These are phyloP conservation scores for Lepidostoma basale DNA, from an alignment of 1,140 invertebrate species.

Conservation along the genomic window DNA sequence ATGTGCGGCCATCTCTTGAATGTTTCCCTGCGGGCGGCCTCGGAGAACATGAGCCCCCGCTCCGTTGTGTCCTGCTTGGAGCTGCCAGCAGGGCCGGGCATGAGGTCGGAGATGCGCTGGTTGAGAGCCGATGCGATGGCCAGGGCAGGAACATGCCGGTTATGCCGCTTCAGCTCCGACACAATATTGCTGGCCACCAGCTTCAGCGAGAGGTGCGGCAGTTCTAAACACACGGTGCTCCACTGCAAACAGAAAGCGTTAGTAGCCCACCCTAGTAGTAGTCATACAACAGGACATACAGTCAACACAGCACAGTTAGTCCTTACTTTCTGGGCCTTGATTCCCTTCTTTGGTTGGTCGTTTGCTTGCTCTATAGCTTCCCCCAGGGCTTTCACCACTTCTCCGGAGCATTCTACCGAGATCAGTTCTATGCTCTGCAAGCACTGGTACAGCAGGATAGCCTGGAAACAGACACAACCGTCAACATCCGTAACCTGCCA, in stretches of 20 bases:
- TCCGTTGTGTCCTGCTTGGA: constrained; percentile 64
- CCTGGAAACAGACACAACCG: constrained; percentile 58
- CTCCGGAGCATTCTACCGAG: constrained; percentile 74
- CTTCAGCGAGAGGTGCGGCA: constrained; percentile 78
- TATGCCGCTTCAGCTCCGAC: constrained; percentile 80
- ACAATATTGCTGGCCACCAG: constrained; percentile 79
- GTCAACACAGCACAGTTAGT: not conserved
- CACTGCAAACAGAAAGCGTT: constrained; percentile 68
- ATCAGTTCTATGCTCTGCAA: constrained; percentile 73
- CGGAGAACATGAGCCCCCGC: constrained; percentile 85
- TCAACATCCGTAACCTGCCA: too few relatives aligned
- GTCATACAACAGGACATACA: not conserved
- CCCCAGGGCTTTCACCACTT: constrained; percentile 79
- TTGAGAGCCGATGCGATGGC: constrained; percentile 87
- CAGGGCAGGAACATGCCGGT: constrained; percentile 80
- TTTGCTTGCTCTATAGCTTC: constrained; percentile 74
- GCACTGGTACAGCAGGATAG: constrained; percentile 80
- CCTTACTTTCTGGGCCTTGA: constrained; percentile 82
- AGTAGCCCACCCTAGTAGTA: constrained; percentile 20
- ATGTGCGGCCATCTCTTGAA: constrained; percentile 95
- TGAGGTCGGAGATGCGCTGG: constrained; percentile 81
- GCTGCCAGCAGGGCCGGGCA: constrained; percentile 47
- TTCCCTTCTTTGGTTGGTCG: constrained; percentile 76
- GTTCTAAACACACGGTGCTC: constrained; percentile 84
- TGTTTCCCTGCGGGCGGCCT: constrained; percentile 85